Conservation (phyloP, 2,797 vertebrate genomes). For the Sphenodon punctatus region DNA sequence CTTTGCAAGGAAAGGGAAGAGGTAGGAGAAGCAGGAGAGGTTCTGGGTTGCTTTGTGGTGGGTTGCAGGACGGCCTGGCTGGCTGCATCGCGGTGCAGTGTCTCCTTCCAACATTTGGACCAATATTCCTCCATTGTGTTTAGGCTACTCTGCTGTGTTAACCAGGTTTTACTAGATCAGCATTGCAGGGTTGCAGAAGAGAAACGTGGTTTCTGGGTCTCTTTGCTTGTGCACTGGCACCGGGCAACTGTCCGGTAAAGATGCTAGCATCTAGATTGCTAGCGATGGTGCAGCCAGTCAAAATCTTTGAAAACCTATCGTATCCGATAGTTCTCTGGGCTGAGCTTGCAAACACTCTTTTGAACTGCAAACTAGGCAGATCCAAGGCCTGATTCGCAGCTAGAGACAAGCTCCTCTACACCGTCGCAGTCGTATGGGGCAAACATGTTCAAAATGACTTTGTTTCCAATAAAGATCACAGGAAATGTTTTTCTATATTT, state of each 20-base stretch:
- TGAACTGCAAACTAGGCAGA: background rate
- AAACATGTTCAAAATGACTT: background rate
- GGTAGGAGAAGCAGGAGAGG: no score
- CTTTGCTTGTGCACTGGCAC: background rate
- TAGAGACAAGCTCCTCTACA: background rate
- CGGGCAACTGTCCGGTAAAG: background rate
- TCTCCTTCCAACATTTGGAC: no score
- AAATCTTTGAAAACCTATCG: background rate
- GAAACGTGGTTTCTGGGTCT: background rate
- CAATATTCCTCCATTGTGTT: no score
- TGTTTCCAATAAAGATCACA: background rate
- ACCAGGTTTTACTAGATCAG: background rate
- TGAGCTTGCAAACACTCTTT: no score
- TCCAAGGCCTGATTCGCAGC: background rate
- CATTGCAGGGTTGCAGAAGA: background rate
- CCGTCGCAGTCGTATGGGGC: background rate
- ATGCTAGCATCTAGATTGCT: no score
- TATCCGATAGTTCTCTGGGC: background rate
- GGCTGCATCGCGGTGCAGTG: no score
- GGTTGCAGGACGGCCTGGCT: no score
- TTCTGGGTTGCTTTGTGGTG: no score
- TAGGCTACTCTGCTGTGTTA: fast-evolving
- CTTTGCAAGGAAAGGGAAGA: no score
- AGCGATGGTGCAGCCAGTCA: background rate
- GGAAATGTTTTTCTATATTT: background rate